Conservation (phyloP, 2,797 vertebrate genomes). For the Ctenochaetus hawaiiensis region DNA sequence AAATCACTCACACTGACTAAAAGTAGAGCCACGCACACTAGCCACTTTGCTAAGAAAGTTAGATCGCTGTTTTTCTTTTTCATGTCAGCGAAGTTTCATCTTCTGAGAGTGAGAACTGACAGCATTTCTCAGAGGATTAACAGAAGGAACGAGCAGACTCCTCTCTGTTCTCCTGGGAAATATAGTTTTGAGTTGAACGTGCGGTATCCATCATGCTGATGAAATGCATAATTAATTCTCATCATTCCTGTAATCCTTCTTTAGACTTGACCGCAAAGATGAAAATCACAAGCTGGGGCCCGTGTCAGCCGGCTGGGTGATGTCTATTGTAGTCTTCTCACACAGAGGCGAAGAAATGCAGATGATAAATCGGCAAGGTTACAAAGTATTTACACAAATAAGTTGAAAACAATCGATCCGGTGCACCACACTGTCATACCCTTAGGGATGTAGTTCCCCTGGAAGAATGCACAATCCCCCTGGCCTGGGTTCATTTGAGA, state of each 20-base stretch:
- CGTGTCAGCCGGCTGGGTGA: constrained; percentile 18
- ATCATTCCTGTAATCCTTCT: constrained; percentile 74
- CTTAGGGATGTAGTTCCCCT: constrained; percentile 74
- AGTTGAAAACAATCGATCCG: constrained; percentile 82
- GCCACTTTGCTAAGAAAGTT: constrained; percentile 17
- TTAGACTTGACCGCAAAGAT: constrained; percentile 66
- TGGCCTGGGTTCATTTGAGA: constrained; percentile 82
- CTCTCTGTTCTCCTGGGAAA: constrained; percentile 72
- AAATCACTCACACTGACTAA: constrained; percentile 5
- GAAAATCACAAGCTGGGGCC: constrained; percentile 53
- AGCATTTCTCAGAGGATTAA: constrained; percentile 64
- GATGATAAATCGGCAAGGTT: constrained; percentile 83
- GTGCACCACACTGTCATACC: constrained; percentile 74
- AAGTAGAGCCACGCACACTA: constrained; percentile 10
- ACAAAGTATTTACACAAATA: constrained; percentile 86
- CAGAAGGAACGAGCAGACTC: constrained; percentile 42
- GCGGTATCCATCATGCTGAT: constrained; percentile 77
- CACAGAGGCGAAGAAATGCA: constrained; percentile 43
- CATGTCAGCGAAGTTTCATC: constrained; percentile 59
- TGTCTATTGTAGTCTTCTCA: constrained; percentile 62
- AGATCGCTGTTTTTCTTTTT: constrained; percentile 47
- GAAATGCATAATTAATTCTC: constrained; percentile 85
- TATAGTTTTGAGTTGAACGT: constrained; percentile 75
- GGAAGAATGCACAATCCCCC: constrained; percentile 83
- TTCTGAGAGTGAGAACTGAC: constrained; percentile 62